A percentile compares a stretch with the other conserved stretches of the same genome.
Evolutionary conservation across 2,797 vertebrate species (phyloP).

Genomic region (Hippoglossus hippoglossus): DNA sequence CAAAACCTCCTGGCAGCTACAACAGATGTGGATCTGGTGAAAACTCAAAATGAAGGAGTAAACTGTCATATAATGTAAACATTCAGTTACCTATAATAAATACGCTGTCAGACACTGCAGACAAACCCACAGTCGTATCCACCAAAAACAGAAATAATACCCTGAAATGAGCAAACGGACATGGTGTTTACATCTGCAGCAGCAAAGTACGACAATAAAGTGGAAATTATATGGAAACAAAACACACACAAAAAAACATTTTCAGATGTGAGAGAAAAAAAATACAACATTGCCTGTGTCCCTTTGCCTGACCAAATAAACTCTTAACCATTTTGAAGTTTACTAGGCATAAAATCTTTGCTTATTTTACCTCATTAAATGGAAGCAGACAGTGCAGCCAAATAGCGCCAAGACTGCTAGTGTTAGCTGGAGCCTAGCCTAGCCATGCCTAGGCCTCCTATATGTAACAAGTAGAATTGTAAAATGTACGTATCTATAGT

Average conservation of each 20-base stretch:
- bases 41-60: constrained; percentile 7
- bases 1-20: not conserved
- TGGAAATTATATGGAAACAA: constrained; percentile 46
- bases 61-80: not conserved
- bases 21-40: not conserved
- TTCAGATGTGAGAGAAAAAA: constrained; percentile 31
- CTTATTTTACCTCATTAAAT: constrained; percentile 63
- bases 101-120: constrained; percentile 20
- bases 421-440: constrained; percentile 38
- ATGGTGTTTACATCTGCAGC: constrained; percentile 33
- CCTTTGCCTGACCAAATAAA: constrained; percentile 58
- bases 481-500: constrained; percentile 28
- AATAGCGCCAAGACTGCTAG: constrained; percentile 39
- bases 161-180: constrained; percentile 30
- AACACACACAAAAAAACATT: constrained; percentile 29
- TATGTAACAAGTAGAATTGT: constrained; percentile 17
- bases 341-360: constrained; percentile 56
- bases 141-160: constrained; percentile 43
- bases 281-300: constrained; percentile 26
- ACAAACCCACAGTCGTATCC: not conserved
- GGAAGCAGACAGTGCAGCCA: constrained; percentile 49
- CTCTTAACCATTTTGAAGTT: constrained; percentile 52
- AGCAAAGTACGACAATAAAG: constrained; percentile 45
- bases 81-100: constrained; percentile 27
- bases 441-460: constrained; percentile 23